Conservation (phyloP, 2,797 vertebrate genomes). For the Glyptemys insculpta region DNA sequence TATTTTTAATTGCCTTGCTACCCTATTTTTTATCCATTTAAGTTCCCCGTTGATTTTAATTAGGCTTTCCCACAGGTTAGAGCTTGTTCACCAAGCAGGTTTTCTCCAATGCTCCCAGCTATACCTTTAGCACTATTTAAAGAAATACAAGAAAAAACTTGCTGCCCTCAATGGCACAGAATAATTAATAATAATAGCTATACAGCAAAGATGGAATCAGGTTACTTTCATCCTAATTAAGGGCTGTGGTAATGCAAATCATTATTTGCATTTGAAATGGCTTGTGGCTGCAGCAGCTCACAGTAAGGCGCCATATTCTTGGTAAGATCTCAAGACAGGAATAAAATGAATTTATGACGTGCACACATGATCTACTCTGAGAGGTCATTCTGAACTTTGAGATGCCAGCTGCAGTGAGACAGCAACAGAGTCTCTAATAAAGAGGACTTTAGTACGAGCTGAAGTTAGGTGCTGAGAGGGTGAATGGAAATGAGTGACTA, state of each 20-base stretch:
- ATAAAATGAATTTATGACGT: constrained; percentile 43
- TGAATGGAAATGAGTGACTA: neutral
- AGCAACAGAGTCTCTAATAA: neutral
- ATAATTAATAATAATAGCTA: constrained; percentile 74
- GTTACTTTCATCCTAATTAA: constrained; percentile 73
- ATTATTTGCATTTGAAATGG: constrained; percentile 63
- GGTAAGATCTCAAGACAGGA: constrained; percentile 45
- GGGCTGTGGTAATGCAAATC: constrained; percentile 54
- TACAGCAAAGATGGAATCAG: constrained; percentile 67
- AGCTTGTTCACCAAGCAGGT: constrained; percentile 31
- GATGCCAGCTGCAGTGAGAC: constrained; percentile 11
- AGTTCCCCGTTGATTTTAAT: constrained; percentile 49
- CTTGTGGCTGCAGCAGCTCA: constrained; percentile 21
- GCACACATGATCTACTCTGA: neutral
- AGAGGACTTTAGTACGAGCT: constrained; percentile 16
- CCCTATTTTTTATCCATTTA: constrained; percentile 29
- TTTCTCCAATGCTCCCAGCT: constrained; percentile 31
- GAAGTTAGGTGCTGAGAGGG: constrained; percentile 41
- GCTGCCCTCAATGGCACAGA: constrained; percentile 42
- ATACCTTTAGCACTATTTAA: constrained; percentile 45
- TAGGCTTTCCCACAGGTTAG: constrained; percentile 54
- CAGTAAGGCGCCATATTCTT: constrained; percentile 8
- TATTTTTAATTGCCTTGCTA: constrained; percentile 50
- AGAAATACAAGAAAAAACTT: constrained; percentile 49
- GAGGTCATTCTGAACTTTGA: constrained; percentile 39